Conservation (phyloP, 2,797 vertebrate genomes). For the Gymnoscopelus microlampas region DNA sequence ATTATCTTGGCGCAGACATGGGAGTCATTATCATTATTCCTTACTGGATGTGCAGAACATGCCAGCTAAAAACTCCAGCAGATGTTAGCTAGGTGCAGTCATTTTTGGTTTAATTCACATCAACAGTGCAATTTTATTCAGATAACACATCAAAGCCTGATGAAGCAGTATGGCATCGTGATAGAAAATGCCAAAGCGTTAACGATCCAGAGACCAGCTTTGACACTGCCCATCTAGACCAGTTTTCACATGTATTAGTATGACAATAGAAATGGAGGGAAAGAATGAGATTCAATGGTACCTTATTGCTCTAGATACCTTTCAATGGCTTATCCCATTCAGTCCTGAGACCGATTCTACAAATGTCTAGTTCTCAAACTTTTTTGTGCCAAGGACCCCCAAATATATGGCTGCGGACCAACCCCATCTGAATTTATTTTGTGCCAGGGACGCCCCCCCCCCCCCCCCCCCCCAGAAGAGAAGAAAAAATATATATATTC, state of each 20-base stretch:
- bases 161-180: neutral
- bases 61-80: slow-evolving; percentile 42
- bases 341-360: no score
- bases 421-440: no score
- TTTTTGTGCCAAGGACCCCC: no score
- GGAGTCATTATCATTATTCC: slow-evolving; percentile 64
- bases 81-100: slow-evolving; percentile 37
- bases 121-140: slow-evolving; percentile 19
- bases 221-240: slow-evolving; percentile 1
- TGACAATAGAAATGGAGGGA: neutral
- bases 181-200: neutral
- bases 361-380: no score
- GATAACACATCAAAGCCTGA: neutral
- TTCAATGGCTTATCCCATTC: slow-evolving; percentile 9
- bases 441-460: no score
- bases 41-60: slow-evolving; percentile 41
- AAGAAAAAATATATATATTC: no score
- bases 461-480: no score
- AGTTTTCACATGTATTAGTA: slow-evolving; percentile 19
- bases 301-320: slow-evolving; percentile 7
- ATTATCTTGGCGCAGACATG: slow-evolving; percentile 69
- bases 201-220: neutral
- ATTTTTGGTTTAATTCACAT: slow-evolving; percentile 29
- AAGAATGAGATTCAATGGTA: neutral
- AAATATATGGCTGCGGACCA: no score